phyloP scores from a whole-genome alignment of 1,140 invertebrate genomes.

The Aphis craccivora region DNA sequence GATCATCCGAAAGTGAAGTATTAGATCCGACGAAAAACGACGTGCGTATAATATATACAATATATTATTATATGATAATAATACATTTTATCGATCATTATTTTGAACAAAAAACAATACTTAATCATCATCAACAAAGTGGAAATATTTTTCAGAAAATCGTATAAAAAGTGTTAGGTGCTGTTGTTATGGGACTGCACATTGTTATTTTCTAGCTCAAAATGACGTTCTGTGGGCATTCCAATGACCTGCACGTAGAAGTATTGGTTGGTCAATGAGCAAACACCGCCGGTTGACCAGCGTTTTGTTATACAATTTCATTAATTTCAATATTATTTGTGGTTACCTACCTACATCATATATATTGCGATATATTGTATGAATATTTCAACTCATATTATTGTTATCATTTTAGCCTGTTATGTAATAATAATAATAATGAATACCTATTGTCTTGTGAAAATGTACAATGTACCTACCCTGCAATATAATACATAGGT shows the following conservation, averaged over 20 bases:
- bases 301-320: not conserved
- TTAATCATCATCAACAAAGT: not conserved
- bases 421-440: too few species aligned
- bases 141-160: not conserved
- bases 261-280: too few species aligned
- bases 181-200: not conserved
- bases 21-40: not conserved
- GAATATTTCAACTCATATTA: not conserved
- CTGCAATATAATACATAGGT: too few species aligned
- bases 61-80: not conserved
- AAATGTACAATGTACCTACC: too few species aligned
- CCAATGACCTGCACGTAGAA: not conserved
- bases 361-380: not conserved
- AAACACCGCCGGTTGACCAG: not conserved
- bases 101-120: not conserved
- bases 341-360: not conserved
- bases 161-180: not conserved
- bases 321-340: too few species aligned
- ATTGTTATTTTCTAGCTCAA: not conserved
- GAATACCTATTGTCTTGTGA: too few species aligned
- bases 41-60: not conserved
- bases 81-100: not conserved
- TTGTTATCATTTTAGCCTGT: not conserved
- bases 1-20: not conserved
- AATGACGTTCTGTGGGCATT: not conserved